Conservation (phyloP, 2,113 vertebrate species). For the Cathartes aura region DNA sequence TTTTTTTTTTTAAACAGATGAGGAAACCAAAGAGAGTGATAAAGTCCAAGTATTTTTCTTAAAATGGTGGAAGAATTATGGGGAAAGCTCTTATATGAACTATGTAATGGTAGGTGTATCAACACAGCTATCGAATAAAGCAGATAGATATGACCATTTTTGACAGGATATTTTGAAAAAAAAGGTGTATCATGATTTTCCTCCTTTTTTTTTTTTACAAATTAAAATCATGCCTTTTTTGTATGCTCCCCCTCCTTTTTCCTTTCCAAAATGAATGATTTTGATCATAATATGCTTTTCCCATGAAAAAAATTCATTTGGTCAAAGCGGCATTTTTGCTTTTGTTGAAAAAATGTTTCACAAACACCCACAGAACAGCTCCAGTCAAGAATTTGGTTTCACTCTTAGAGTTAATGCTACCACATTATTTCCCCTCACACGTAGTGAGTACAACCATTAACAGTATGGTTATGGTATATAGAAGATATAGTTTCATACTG, state of each 20-base stretch:
- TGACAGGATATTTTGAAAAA: not conserved
- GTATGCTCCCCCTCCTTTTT: not conserved
- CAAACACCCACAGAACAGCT: not conserved
- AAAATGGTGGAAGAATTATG: not conserved
- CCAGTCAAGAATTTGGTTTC: not conserved
- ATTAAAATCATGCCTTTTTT: not conserved
- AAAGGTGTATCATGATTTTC: not conserved
- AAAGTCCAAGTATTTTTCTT: not conserved
- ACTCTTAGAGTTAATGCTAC: not conserved
- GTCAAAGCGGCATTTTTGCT: not conserved
- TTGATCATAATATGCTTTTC: not conserved
- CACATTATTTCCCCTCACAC: not conserved
- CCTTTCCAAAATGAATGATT: not conserved
- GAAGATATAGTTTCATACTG: not conserved
- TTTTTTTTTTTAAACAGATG: not conserved
- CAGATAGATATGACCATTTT: not conserved
- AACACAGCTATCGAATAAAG: not conserved
- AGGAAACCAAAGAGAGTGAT: not conserved
- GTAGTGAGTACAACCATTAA: not conserved
- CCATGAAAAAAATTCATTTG: not conserved
- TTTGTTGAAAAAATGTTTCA: not conserved
- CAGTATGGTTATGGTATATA: fast-evolving
- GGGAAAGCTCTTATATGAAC: not conserved
- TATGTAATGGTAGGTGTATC: fast-evolving
- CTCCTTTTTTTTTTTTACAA: not conserved